These are phyloP conservation scores for Dolichopus griseipennis DNA, from an alignment of 2,888 invertebrate genomes.

Conservation along the genomic window DNA sequence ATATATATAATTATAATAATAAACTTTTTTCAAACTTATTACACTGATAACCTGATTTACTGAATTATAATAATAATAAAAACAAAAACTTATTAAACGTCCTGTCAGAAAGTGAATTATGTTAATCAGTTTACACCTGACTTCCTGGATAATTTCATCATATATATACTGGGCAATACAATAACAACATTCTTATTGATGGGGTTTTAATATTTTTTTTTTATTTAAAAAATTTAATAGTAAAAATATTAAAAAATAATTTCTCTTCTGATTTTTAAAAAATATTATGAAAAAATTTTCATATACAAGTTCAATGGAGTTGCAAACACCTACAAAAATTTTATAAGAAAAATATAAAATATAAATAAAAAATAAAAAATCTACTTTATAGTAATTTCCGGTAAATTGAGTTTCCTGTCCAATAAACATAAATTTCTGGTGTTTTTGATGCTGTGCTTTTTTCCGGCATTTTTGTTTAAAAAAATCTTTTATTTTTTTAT, in stretches of 20 bases:
- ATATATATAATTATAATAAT: too few species aligned
- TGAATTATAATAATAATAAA: too few species aligned
- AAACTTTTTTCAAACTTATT: too few species aligned
- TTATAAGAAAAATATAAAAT: background rate
- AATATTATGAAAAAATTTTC: too few species aligned
- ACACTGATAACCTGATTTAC: too few species aligned
- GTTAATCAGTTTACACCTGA: slow-evolving; percentile 4
- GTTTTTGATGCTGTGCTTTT: background rate
- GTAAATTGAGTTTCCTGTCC: slow-evolving; percentile 26
- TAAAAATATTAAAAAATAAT: background rate
- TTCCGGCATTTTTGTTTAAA: background rate
- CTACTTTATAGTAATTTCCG: slow-evolving; percentile 18
- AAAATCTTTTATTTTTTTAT: too few species aligned
- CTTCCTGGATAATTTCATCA: background rate
- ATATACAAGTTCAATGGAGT: too few species aligned
- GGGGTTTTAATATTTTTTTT: background rate
- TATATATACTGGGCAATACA: background rate
- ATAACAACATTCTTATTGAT: background rate
- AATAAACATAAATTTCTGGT: slow-evolving; percentile 23
- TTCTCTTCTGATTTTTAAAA: background rate
- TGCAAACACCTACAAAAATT: background rate
- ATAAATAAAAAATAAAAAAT: background rate
- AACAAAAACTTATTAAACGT: background rate
- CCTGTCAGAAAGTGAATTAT: slow-evolving; percentile 4
- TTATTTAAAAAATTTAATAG: background rate